phyloP scores from a whole-genome alignment of 1,140 invertebrate genomes.

The Camponotus pennsylvanicus region DNA sequence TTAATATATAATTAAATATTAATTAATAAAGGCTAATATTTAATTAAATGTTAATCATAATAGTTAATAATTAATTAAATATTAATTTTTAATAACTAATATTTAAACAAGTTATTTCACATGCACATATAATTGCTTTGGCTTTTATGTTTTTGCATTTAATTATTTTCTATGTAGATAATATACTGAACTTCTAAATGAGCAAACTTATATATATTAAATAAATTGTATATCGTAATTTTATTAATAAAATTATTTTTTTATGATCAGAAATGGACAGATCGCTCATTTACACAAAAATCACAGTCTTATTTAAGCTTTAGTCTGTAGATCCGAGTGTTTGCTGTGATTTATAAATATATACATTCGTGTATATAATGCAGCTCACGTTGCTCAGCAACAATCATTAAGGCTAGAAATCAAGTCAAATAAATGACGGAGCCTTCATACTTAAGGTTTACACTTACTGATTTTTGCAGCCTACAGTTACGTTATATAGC shows the following conservation, averaged over 20 bases:
- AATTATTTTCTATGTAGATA: not conserved
- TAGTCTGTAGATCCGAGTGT: not conserved
- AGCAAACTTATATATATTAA: not conserved
- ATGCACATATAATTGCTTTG: not conserved
- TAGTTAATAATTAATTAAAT: too few species aligned
- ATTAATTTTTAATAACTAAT: not conserved
- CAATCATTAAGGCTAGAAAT: slow-evolving; percentile 34
- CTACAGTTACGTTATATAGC: slow-evolving; percentile 61
- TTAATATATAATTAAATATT: too few species aligned
- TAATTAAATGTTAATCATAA: too few species aligned
- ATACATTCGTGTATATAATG: not conserved
- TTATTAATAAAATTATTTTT: not conserved
- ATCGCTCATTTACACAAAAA: not conserved
- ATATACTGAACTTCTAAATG: not conserved
- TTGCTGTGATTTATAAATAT: not conserved
- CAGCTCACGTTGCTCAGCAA: slow-evolving; percentile 19
- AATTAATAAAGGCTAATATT: not conserved
- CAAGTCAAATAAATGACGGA: slow-evolving; percentile 42
- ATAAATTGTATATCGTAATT: not conserved
- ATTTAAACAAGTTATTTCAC: not conserved
- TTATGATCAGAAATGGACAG: not conserved
- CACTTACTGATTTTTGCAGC: slow-evolving; percentile 29
- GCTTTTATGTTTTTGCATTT: not conserved
- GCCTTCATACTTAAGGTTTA: slow-evolving; percentile 47
- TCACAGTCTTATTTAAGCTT: not conserved